Evolutionary conservation across 35 echinoderm and acorn worm genomes (phyloP).

Genomic region (Apostichopus parvimensis): DNA sequence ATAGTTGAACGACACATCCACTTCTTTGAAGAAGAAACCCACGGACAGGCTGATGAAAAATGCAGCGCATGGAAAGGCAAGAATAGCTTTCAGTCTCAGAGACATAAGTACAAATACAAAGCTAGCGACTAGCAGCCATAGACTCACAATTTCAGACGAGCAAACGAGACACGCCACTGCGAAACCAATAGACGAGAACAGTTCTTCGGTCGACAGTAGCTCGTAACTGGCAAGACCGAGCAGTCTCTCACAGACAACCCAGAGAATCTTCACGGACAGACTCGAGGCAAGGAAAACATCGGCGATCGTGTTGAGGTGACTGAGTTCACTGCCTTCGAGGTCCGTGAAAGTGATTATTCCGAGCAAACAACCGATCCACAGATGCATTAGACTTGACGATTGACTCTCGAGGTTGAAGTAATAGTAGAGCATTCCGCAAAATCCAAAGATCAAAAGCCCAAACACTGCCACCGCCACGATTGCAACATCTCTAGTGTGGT

Average conservation of each 20-base stretch:
- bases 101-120: conserved; percentile 70
- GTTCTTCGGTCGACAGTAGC: conserved; percentile 74
- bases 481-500: conserved; percentile 61
- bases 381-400: conserved; percentile 74
- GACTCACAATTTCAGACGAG: conserved; percentile 50
- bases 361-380: conserved; percentile 93
- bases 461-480: conserved; percentile 74
- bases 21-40: conserved; percentile 79
- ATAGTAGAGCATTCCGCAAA: conserved; percentile 93
- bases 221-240: conserved; percentile 64
- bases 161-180: conserved; percentile 77
- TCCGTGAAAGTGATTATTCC: conserved; percentile 84
- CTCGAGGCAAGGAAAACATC: conserved; percentile 70
- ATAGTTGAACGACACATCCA: conserved; percentile 58
- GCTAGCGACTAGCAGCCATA: conserved; percentile 81
- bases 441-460: conserved; percentile 80
- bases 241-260: conserved; percentile 63
- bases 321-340: not conserved
- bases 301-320: conserved; percentile 56
- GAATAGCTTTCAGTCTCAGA: conserved; percentile 71
- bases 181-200: conserved; percentile 86
- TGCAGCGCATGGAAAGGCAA: conserved; percentile 71
- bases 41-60: conserved; percentile 61
- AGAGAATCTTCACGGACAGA: conserved; percentile 69
- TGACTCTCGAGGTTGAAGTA: conserved; percentile 78